Evolutionary conservation across 2,888 invertebrate genomes (phyloP).

Genomic region (Hypselothyrea guttata): DNA sequence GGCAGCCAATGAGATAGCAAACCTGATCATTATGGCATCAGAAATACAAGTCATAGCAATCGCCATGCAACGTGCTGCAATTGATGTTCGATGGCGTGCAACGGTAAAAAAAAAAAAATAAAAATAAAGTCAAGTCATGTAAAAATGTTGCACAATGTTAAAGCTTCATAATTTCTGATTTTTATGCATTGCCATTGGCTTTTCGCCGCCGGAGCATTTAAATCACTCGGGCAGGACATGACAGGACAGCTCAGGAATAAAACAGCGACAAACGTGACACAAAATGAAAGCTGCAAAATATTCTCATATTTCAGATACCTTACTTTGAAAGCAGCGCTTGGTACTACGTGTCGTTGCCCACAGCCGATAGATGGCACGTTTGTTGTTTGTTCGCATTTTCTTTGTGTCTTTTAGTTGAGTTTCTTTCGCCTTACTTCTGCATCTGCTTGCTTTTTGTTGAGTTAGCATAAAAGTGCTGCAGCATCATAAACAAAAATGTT

Average conservation of each 20-base stretch:
- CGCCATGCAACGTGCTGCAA: conserved; percentile 19
- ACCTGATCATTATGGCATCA: conserved; percentile 22
- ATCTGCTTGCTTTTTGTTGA: conserved; percentile 16
- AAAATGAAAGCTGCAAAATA: conserved; percentile 12
- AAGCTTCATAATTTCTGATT: conserved; percentile 58
- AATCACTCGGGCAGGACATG: conserved; percentile 50
- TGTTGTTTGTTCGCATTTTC: conserved; percentile 26
- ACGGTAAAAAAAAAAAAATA: neutral
- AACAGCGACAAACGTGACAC: conserved; percentile 1
- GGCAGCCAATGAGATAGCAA: conserved; percentile 39
- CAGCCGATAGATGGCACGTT: conserved; percentile 46
- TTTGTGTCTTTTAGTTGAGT: conserved; percentile 16
- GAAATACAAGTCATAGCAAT: conserved; percentile 16
- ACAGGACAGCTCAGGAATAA: conserved; percentile 1
- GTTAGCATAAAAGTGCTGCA: conserved; percentile 49
- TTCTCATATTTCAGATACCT: conserved; percentile 35
- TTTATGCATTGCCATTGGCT: conserved; percentile 44
- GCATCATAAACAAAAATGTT: conserved; percentile 64
- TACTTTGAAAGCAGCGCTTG: conserved; percentile 15
- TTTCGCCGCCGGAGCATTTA: conserved; percentile 41
- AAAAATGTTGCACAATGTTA: conserved; percentile 53
- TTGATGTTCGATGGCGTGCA: conserved; percentile 11
- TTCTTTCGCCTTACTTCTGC: conserved; percentile 4
- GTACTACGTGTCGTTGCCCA: conserved; percentile 44
- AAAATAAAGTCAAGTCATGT: conserved; percentile 7